These are phyloP conservation scores for Lepidocyrtinus sp. DNA, from an alignment of 2,888 invertebrate genomes.

Conservation along the genomic window DNA sequence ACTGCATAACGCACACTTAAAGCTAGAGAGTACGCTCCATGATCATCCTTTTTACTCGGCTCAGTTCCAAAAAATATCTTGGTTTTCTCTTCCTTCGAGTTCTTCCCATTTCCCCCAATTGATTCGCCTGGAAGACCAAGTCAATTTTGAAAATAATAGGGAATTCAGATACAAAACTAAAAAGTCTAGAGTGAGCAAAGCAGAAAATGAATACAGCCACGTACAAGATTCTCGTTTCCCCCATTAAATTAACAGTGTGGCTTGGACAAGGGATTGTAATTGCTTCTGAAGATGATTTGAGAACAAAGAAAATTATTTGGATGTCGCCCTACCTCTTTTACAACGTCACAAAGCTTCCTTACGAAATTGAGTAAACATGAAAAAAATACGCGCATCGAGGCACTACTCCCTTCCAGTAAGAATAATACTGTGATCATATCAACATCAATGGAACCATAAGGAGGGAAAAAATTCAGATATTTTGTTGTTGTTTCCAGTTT, in stretches of 20 bases:
- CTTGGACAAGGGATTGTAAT: neutral
- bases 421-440: no score
- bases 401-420: no score
- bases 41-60: constrained; percentile 35
- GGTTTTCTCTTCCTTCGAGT: constrained; percentile 35
- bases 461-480: no score
- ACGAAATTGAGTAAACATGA: no score
- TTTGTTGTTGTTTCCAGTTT: neutral
- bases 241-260: constrained; percentile 9
- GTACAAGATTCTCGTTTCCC: neutral
- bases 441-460: no score
- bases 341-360: no score
- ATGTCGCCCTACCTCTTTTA: neutral
- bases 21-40: neutral
- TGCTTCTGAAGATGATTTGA: constrained; percentile 9
- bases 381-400: no score
- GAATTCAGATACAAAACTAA: neutral
- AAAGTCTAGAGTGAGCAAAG: neutral
- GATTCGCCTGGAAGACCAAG: neutral
- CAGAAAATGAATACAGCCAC: neutral
- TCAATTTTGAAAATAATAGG: constrained; percentile 2
- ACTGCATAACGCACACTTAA: constrained; percentile 18
- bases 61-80: constrained; percentile 55
- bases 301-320: neutral
- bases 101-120: constrained; percentile 4